Evolutionary conservation across 2,113 vertebrate genomes (phyloP), one percentile per base, ranked within the genome.

Genomic region (Psephotus haematonotus): DNA sequence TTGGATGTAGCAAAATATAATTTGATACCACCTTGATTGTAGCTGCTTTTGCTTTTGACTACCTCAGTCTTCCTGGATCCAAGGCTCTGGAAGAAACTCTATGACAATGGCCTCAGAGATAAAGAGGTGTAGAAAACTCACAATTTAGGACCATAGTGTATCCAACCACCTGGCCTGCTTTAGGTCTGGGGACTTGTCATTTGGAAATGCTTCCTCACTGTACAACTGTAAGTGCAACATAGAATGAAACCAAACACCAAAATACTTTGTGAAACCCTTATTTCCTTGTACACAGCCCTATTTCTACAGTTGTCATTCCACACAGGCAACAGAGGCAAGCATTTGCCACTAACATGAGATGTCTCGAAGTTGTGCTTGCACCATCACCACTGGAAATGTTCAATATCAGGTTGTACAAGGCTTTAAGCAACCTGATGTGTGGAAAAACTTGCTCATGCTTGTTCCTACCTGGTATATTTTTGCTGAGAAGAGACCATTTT

Each of bases 111-210:
- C n/a, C 5, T 91, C 46, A 74, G 68, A 83, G 33, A 17, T 2
- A 43, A 44, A 39, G 19, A 13, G 4, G 8, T 55, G 28, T 28
- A 29, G 82, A 92, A 55, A 4, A 4, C 8, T 3, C 1, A 14
- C 0, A 0, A 37, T 23, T 76, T 35, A 25, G 76, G 33, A 39
- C 4, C 6, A 3, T 75, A 27, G 27, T 35, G 39, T n/a, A 23
- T 27, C 22, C 31, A 47, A 35, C 7, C 12, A 46, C 14, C 10
- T 79, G 60, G 23, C 12, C 31, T 91, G 35, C 52, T 64, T n/a
- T 62, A 35, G 13, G 11, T 9, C 17, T 33, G 9, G 23, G 8
- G 2, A 53, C 5, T 37, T 69, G 15, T 59, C 28, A 29, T 69
- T 35, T 75, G 13, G 37, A 79, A 91, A 74, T 33, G 13, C 14